Base-by-base conservation (phyloP, 2,113 vertebrate genomes). In the Ochotona curzoniae region DNA sequence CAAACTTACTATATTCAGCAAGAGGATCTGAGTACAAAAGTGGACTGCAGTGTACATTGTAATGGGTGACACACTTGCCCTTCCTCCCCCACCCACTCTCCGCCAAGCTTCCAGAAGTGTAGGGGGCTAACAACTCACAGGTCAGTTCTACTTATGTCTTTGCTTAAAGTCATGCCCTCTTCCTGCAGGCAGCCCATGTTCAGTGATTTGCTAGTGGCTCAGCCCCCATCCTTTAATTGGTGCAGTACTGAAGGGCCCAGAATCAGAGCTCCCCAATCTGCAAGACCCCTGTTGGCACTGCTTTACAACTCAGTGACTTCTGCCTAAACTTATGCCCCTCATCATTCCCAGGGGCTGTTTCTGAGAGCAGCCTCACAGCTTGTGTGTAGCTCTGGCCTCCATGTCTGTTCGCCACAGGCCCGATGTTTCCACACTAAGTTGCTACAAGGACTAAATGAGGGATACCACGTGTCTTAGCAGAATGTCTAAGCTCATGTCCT, bases 101-200 rank as follows among this genome's bases (percentile, higher is more conserved):
- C n/a, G n/a, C 81, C 7, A 12, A 80, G 38, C 28, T 66, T 76
- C 35, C 26, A 25, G 57, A 92, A 66, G 81, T 10, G 18, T 11
- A 67, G 26, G 12, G 47, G 73, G 76, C 89, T 61, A 49, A 67
- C 11, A 9, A 28, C 25, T 38, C 87, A 76, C 63, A 70, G 69
- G 4, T 89, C 70, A 21, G 12, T 26, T 79, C n/a, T 93, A 38
- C 80, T 66, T 71, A 86, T 64, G n/a, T n/a, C 30, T 87, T 28
- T 60, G 69, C 32, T 67, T 51, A 81, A 69, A 69, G 70, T 25
- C 38, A 25, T 18, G 28, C 25, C 20, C 49, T n/a, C 60, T 79
- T 54, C n/a, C 28, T 73, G 54, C 25, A 82, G 54, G 49, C 49
- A 79, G 63, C 57, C 49, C 44, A 18, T 44, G 61, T 61, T 20